phyloP scores from a whole-genome alignment of 2,113 vertebrate genomes.

The Myrmecophaga tridactyla region DNA sequence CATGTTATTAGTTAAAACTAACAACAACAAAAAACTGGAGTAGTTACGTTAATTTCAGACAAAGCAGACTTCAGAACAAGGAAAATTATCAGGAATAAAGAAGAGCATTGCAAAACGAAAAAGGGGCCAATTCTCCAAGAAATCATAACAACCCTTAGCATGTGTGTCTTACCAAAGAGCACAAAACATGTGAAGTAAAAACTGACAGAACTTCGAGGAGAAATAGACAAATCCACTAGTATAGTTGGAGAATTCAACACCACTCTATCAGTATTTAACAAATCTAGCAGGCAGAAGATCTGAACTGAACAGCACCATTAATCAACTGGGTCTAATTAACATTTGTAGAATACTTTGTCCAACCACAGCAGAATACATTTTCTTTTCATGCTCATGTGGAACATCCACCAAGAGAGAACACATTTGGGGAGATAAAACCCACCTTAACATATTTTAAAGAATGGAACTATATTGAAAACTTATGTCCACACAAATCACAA shows the following conservation, averaged over 20 bases:
- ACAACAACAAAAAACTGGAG: neutral
- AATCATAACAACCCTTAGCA: neutral
- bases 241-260: too few relatives aligned
- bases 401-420: too few relatives aligned
- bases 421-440: too few relatives aligned
- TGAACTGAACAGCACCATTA: too few relatives aligned
- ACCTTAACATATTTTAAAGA: too few relatives aligned
- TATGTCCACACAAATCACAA: neutral
- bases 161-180: neutral
- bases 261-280: too few relatives aligned
- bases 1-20: neutral
- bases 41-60: conserved; percentile 16
- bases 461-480: conserved; percentile 21
- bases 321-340: too few relatives aligned
- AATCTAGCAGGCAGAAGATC: too few relatives aligned
- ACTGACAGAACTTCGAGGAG: neutral
- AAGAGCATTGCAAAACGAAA: neutral
- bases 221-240: too few relatives aligned
- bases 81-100: neutral
- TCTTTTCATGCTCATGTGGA: too few relatives aligned
- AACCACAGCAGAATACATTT: too few relatives aligned
- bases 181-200: neutral
- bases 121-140: neutral
- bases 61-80: conserved; percentile 1
- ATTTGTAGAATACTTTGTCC: too few relatives aligned